Evolutionary conservation across 2,113 vertebrate species (phyloP).

Genomic region (Ariopsis seemanni): DNA sequence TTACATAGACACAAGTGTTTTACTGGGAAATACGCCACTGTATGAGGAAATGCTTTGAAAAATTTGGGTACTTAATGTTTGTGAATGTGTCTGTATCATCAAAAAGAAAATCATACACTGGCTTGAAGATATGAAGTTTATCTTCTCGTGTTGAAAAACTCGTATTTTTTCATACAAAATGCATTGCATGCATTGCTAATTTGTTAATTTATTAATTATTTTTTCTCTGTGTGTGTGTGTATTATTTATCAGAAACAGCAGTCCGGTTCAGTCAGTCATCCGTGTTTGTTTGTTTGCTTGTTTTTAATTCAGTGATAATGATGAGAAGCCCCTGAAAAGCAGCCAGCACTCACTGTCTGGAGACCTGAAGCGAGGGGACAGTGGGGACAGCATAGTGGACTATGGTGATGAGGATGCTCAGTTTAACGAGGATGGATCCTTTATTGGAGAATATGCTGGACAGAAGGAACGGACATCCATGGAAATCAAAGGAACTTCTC

Average conservation of each 20-base stretch:
- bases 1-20: no score
- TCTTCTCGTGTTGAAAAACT: no score
- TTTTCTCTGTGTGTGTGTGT: no score
- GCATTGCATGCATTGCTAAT: no score
- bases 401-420: slow-evolving; percentile 90
- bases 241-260: background rate
- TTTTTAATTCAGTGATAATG: slow-evolving; percentile 81
- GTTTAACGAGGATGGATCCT: slow-evolving; percentile 96
- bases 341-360: slow-evolving; percentile 84
- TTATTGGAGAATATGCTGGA: slow-evolving; percentile 91
- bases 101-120: no score
- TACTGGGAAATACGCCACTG: no score
- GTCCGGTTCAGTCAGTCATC: background rate
- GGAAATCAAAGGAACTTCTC: slow-evolving; percentile 85
- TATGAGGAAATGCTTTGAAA: no score
- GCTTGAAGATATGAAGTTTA: no score
- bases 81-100: no score
- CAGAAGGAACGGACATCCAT: slow-evolving; percentile 84
- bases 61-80: no score
- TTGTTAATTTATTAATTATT: no score
- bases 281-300: background rate
- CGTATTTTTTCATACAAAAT: no score
- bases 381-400: slow-evolving; percentile 93
- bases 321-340: slow-evolving; percentile 94
- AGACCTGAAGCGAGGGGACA: slow-evolving; percentile 83